Evolutionary conservation across 2,797 vertebrate species (phyloP), one percentile per base, ranked within the genome.

Genomic region (Poecilia picta): DNA sequence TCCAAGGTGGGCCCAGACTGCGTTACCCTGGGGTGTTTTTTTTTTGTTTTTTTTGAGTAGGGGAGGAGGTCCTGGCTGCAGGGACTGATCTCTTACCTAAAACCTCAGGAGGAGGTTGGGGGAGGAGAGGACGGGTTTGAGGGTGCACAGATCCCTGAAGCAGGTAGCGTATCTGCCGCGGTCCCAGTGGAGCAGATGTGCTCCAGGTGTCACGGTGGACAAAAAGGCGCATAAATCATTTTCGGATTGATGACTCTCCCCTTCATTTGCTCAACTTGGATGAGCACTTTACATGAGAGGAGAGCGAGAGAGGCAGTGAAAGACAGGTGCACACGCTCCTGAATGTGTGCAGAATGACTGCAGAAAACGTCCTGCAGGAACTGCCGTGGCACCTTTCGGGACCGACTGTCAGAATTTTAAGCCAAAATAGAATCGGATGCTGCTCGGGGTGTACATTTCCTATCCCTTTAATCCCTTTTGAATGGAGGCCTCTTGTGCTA

Each of bases 191-290:
- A 89, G 87, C 84, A 89, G 84, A 91, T 94, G 90, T 81, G 86
- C 88, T 93, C 84, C 87, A 92, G 89, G 89, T 91, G 90, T 78
- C 87, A 92, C 77, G 79, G 79, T 85, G 81, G 88, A 94, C 87
- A 80, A 89, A 92, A 88, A 87, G 83, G 78, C 71, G 90, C 92
- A 96, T 97, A 96, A 94, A 96, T 97, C 95, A 96, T 96, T 90
- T 92, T 93, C 89, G 92, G 92, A 84, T 89, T 90, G 92, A 90
- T 93, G 90, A 85, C 92, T 95, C 85, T 91, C 88, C 90, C 77
- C 81, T 85, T 89, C 85, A 83, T 89, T 74, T 75, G 79, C 77
- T 88, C 82, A 88, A 81, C 81, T 66, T 55, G 77, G 57, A 71
- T 73, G 57, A 70, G 79, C 39, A 66, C 64, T 81, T 79, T 11